Evolutionary conservation across 1,140 invertebrate species (phyloP).

Genomic region (Aphelenchoides avenae): DNA sequence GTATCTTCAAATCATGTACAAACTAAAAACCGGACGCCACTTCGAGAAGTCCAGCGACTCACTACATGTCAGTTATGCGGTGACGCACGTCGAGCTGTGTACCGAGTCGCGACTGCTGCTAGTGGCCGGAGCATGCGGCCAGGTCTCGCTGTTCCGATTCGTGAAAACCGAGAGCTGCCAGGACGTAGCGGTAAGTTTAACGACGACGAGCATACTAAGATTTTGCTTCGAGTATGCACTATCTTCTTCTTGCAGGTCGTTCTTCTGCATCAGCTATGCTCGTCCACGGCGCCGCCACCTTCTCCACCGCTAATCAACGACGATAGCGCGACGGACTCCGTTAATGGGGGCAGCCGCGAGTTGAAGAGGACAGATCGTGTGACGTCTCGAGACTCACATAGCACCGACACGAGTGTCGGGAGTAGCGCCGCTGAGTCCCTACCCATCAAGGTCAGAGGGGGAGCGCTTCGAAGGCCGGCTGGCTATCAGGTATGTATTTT

Average conservation of each 20-base stretch:
- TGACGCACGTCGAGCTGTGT: conserved; percentile 84
- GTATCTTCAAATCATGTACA: conserved; percentile 84
- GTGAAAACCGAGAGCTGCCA: conserved; percentile 78
- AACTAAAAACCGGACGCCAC: conserved; percentile 90
- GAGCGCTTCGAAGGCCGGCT: conserved; percentile 73
- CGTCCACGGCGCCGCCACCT: conserved; percentile 20
- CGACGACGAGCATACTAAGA: too few species aligned
- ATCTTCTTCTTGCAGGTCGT: conserved; percentile 22
- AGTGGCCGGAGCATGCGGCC: conserved; percentile 80
- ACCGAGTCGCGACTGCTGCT: conserved; percentile 83
- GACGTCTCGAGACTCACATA: conserved; percentile 36
- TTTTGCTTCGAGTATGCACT: conserved; percentile 11
- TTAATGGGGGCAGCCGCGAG: conserved; percentile 2
- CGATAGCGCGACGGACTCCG: conserved; percentile 1
- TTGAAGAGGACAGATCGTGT: conserved; percentile 14
- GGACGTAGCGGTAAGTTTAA: conserved; percentile 74
- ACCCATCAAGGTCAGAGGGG: conserved; percentile 71
- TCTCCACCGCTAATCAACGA: conserved; percentile 12
- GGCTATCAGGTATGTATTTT: conserved; percentile 63
- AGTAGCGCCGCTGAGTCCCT: conserved; percentile 62
- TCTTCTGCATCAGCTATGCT: conserved; percentile 28
- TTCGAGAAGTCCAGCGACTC: conserved; percentile 71
- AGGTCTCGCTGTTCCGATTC: conserved; percentile 91
- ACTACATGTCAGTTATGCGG: conserved; percentile 76
- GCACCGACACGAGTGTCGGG: conserved; percentile 45